Evolutionary conservation across 2,888 invertebrate species (phyloP).

Genomic region (Cephus runcator): DNA sequence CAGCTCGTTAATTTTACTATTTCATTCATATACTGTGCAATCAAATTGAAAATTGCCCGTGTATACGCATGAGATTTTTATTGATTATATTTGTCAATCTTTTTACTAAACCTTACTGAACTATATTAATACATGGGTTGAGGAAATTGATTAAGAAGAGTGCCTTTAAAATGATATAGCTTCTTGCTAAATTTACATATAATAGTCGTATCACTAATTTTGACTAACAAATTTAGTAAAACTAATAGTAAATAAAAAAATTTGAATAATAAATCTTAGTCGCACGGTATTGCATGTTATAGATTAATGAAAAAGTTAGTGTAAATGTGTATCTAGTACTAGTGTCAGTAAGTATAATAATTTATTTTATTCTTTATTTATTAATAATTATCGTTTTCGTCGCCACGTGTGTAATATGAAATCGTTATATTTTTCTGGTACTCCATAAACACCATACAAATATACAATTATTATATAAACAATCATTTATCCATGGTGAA

Average conservation of each 20-base stretch:
- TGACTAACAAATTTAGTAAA: neutral
- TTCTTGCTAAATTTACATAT: neutral
- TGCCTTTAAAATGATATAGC: neutral
- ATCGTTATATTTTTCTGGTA: neutral
- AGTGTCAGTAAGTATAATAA: conserved; percentile 9
- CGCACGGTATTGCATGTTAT: conserved; percentile 8
- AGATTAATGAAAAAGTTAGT: neutral
- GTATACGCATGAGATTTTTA: neutral
- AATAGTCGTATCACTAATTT: neutral
- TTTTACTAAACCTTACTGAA: neutral
- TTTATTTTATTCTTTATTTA: conserved; percentile 14
- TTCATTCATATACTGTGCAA: neutral
- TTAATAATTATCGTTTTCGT: conserved; percentile 10
- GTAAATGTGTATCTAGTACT: conserved; percentile 2
- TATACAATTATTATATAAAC: neutral
- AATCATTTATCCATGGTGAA: neutral
- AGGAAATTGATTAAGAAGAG: neutral
- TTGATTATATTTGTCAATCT: neutral
- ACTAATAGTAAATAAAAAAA: neutral
- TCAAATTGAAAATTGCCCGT: neutral
- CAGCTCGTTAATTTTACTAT: neutral
- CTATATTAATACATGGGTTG: neutral
- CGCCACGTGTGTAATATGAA: neutral
- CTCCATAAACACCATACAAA: neutral
- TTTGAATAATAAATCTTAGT: neutral